phyloP scores from a whole-genome alignment of 2,113 vertebrate species.

The Sapayoa aenigma region DNA sequence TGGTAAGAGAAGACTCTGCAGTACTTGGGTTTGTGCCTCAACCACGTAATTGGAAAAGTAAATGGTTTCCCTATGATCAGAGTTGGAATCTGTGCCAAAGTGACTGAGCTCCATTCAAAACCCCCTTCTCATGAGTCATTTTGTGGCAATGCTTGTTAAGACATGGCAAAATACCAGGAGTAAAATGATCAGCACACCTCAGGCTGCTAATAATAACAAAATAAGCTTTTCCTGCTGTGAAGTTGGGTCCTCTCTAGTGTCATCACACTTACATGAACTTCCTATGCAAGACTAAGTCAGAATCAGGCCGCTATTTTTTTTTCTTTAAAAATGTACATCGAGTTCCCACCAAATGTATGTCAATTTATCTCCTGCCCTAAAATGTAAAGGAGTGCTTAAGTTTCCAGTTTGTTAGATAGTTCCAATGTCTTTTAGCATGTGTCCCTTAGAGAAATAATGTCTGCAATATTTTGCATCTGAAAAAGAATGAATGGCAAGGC shows the following conservation, averaged over 20 bases:
- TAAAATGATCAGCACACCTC: conserved; percentile 52
- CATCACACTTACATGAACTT: background rate
- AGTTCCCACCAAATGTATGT: no score
- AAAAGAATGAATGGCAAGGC: conserved; percentile 18
- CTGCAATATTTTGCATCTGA: conserved; percentile 6
- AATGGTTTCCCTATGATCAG: conserved; percentile 56
- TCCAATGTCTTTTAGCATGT: background rate
- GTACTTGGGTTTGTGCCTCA: conserved; percentile 25
- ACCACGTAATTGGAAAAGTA: conserved; percentile 44
- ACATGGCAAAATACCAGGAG: conserved; percentile 47
- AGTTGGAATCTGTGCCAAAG: conserved; percentile 38
- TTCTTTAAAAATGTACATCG: background rate
- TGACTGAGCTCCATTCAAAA: conserved; percentile 40
- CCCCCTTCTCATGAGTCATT: conserved; percentile 35
- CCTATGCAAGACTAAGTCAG: background rate
- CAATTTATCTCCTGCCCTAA: background rate
- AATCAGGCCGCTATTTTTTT: background rate
- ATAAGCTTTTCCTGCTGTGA: conserved; percentile 25
- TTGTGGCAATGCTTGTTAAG: conserved; percentile 38
- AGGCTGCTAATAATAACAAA: conserved; percentile 40
- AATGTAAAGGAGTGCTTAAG: background rate
- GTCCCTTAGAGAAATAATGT: background rate
- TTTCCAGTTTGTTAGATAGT: background rate
- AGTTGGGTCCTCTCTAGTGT: background rate
- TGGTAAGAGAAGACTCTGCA: background rate